Percentiles rank a stretch among this genome's conserved stretches.
These are phyloP conservation scores for Chaetorhynchus papuensis DNA, from an alignment of 2,113 vertebrate species.

Conservation along the genomic window DNA sequence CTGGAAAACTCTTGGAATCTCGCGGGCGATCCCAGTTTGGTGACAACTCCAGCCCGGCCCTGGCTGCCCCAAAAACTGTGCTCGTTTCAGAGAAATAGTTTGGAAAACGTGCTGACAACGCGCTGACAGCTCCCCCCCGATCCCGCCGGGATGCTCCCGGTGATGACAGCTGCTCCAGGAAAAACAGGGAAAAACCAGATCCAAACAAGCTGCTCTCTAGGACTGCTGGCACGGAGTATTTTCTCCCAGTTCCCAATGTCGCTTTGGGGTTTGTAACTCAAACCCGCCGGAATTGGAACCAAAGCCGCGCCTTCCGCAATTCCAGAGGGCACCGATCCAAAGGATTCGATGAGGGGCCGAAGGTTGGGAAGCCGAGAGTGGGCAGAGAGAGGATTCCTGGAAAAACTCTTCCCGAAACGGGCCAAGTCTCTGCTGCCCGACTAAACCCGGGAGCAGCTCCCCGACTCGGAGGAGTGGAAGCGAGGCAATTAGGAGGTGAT, in stretches of 20 bases:
- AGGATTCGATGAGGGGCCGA: neutral
- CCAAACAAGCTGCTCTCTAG: neutral
- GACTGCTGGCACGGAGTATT: neutral
- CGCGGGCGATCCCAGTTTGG: neutral
- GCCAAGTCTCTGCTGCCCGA: neutral
- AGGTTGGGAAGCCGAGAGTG: neutral
- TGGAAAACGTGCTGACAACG: neutral
- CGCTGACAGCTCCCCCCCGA: neutral
- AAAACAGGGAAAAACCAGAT: neutral
- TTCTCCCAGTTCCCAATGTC: neutral
- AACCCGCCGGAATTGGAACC: fast-evolving
- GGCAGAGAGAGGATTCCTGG: neutral
- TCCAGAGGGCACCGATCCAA: neutral
- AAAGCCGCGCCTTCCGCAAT: neutral
- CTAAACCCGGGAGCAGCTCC: neutral
- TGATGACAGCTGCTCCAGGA: neutral
- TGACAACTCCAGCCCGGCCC: neutral
- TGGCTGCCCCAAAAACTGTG: neutral
- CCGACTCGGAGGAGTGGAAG: neutral
- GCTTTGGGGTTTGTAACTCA: neutral
- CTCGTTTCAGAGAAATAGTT: neutral
- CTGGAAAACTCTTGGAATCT: neutral
- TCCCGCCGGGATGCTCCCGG: neutral
- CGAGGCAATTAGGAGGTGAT: conserved; percentile 26
- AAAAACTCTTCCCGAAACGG: neutral